These are phyloP conservation scores for Umimayanthus chanpuru DNA, from an alignment of 92 coral and sea anemone species.

Conservation along the genomic window DNA sequence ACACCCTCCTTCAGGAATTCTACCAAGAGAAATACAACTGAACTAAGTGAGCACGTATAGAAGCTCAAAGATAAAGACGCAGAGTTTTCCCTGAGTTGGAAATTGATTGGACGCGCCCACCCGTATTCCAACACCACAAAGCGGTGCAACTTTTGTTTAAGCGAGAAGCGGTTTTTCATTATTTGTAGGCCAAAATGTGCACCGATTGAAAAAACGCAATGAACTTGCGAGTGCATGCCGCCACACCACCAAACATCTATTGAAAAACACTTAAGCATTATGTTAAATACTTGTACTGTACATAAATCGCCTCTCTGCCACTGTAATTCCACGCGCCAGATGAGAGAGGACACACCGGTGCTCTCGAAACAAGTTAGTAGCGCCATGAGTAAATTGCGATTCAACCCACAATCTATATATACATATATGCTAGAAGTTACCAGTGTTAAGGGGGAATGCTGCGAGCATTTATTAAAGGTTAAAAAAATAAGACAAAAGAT, in stretches of 20 bases:
- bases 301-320: not conserved
- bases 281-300: not conserved
- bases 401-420: not conserved
- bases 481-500: too few relatives aligned
- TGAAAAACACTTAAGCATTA: not conserved
- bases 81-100: not conserved
- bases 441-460: too few relatives aligned
- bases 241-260: not conserved
- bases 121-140: slow-evolving; percentile 1
- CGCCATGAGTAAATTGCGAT: not conserved
- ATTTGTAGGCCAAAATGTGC: not conserved
- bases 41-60: not conserved
- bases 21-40: not conserved
- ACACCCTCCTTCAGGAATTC: slow-evolving; percentile 1
- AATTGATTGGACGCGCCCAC: not conserved
- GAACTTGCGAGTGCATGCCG: too few relatives aligned
- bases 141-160: too few relatives aligned
- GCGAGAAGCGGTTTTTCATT: not conserved
- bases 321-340: not conserved
- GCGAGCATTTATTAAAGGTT: too few relatives aligned
- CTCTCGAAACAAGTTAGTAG: not conserved
- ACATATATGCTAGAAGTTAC: too few relatives aligned
- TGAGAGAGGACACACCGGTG: not conserved
- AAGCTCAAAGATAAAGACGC: too few relatives aligned
- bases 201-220: not conserved